These are phyloP conservation scores for Heteropelma amictum DNA, from an alignment of 2,888 invertebrate genomes.

Conservation along the genomic window DNA sequence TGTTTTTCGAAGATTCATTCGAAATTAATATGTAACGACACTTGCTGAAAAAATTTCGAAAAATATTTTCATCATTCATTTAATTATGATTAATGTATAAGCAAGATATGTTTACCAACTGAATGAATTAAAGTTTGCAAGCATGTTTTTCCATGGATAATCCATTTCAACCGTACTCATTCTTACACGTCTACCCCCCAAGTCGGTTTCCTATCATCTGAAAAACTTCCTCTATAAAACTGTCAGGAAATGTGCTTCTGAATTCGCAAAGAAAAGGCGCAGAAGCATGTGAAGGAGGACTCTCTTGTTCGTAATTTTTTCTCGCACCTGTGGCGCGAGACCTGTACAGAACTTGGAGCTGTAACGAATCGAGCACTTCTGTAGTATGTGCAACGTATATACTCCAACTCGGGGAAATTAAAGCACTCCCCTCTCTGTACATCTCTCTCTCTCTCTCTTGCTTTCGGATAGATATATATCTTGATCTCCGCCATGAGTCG, in stretches of 20 bases:
- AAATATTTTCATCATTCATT: too few species aligned
- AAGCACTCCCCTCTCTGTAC: too few species aligned
- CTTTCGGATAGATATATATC: not conserved
- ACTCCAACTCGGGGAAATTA: too few species aligned
- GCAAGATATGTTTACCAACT: not conserved
- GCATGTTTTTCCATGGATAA: not conserved
- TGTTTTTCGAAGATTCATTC: not conserved
- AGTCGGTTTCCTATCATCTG: constrained; percentile 31
- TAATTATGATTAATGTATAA: too few species aligned
- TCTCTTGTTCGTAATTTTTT: constrained; percentile 33
- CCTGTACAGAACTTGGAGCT: not conserved
- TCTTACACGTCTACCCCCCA: not conserved
- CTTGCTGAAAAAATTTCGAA: too few species aligned
- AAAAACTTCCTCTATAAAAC: constrained; percentile 3
- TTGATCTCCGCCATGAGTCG: constrained; percentile 8
- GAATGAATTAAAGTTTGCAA: constrained; percentile 9
- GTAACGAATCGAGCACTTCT: constrained; percentile 23
- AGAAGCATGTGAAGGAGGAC: constrained; percentile 49
- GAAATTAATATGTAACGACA: too few species aligned
- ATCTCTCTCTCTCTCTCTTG: too few species aligned
- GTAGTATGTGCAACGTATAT: too few species aligned
- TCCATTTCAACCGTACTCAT: constrained; percentile 1
- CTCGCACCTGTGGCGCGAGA: not conserved
- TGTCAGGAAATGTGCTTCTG: constrained; percentile 13
- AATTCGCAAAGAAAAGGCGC: constrained; percentile 42